Evolutionary conservation across 2,888 invertebrate genomes (phyloP).

Genomic region (Chymomyza amoena): DNA sequence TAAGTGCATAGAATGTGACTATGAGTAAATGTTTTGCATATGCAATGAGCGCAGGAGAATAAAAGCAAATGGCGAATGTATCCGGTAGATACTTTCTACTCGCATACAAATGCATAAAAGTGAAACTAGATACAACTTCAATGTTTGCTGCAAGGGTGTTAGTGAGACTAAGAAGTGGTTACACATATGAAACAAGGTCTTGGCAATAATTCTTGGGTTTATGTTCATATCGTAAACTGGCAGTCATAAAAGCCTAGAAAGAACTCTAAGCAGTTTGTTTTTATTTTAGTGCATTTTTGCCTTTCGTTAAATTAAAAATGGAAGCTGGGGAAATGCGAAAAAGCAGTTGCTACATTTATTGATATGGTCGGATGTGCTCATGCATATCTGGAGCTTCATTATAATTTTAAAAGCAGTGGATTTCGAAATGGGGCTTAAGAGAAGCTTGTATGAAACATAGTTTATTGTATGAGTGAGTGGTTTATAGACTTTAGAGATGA

Average conservation of each 20-base stretch:
- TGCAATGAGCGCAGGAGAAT: not conserved
- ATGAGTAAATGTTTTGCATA: slow-evolving; percentile 14
- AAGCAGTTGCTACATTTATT: too few species aligned
- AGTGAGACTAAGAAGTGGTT: too few species aligned
- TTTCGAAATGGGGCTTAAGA: too few species aligned
- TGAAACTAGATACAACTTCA: not conserved
- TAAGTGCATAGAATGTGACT: slow-evolving; percentile 11
- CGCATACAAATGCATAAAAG: not conserved
- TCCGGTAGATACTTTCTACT: not conserved
- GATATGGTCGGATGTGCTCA: too few species aligned
- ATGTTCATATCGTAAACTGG: not conserved
- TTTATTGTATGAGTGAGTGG: too few species aligned
- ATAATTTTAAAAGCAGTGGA: too few species aligned
- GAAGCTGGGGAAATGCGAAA: too few species aligned
- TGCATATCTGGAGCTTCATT: too few species aligned
- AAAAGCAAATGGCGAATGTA: not conserved
- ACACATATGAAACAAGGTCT: not conserved
- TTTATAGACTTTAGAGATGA: too few species aligned
- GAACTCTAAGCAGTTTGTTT: not conserved
- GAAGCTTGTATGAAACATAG: too few species aligned
- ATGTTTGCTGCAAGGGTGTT: not conserved
- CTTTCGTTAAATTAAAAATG: too few species aligned
- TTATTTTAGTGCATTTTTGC: not conserved
- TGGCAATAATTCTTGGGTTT: not conserved
- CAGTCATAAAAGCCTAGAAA: not conserved